phyloP scores from a whole-genome alignment of 2,113 vertebrate species.

The Pongo pygmaeus region DNA sequence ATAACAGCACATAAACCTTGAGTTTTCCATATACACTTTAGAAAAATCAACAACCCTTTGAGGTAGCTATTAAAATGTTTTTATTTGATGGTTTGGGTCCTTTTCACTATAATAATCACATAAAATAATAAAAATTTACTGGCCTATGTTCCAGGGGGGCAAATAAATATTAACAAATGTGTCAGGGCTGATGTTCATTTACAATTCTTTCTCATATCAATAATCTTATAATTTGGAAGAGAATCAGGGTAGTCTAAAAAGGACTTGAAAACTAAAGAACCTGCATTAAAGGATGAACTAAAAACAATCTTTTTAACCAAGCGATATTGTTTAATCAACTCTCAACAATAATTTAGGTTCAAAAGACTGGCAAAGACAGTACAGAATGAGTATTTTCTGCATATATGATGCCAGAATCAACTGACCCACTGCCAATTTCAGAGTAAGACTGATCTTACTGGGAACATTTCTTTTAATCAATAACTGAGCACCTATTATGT shows the following conservation, averaged over 20 bases:
- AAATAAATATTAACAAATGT: constrained; percentile 24
- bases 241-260: neutral
- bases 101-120: constrained; percentile 24
- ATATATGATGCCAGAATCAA: constrained; percentile 6
- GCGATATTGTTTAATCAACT: neutral
- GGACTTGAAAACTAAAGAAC: constrained; percentile 7
- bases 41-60: neutral
- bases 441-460: neutral
- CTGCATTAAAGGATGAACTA: neutral
- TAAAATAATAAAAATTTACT: neutral
- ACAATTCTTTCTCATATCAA: neutral
- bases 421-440: neutral
- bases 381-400: constrained; percentile 14
- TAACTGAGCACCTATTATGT: neutral
- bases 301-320: constrained; percentile 23
- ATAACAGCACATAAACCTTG: neutral
- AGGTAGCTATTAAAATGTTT: neutral
- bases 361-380: constrained; percentile 7
- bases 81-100: neutral
- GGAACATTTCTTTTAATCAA: neutral
- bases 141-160: neutral
- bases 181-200: neutral
- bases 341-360: neutral
- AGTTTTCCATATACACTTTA: neutral
- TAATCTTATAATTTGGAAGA: neutral